A percentile compares a stretch with the other conserved stretches of the same genome.
These are phyloP conservation scores for Euwallacea fornicatus DNA, from an alignment of 1,140 invertebrate genomes.

Conservation along the genomic window DNA sequence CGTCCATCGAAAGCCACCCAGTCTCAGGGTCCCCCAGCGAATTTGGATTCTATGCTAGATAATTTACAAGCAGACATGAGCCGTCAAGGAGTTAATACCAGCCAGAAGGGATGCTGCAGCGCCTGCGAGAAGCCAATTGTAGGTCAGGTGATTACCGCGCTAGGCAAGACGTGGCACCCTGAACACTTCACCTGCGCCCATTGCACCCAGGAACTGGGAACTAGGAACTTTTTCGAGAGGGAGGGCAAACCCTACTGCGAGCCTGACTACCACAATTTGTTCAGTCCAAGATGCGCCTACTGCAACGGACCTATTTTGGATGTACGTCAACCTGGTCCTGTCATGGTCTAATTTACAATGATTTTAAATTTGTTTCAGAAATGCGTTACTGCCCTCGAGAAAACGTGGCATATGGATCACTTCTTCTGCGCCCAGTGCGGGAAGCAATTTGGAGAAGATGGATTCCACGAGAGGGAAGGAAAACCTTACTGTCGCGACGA, in stretches of 20 bases:
- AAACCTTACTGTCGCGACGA: conserved; percentile 94
- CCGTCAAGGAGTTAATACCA: conserved; percentile 95
- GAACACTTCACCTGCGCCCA: conserved; percentile 98
- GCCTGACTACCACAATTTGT: conserved; percentile 96
- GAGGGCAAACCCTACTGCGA: conserved; percentile 97
- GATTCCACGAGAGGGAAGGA: conserved; percentile 92
- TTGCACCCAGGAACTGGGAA: conserved; percentile 94
- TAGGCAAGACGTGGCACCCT: conserved; percentile 99
- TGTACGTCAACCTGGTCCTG: conserved; percentile 61
- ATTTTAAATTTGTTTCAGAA: conserved; percentile 69
- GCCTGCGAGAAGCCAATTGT: conserved; percentile 98
- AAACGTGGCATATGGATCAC: conserved; percentile 99
- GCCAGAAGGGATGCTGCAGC: conserved; percentile 97
- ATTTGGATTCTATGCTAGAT: conserved; percentile 90
- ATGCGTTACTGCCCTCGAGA: conserved; percentile 97
- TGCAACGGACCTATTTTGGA: conserved; percentile 98
- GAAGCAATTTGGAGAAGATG: conserved; percentile 95
- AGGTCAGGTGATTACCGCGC: conserved; percentile 90
- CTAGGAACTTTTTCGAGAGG: conserved; percentile 97
- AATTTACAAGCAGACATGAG: conserved; percentile 93
- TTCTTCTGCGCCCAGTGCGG: conserved; percentile 99
- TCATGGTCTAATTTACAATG: background rate
- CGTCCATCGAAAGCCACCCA: conserved; percentile 65
- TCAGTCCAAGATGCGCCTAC: conserved; percentile 96
- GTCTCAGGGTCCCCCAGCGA: conserved; percentile 54